A percentile compares a stretch with the other conserved stretches of the same genome.
Conservation (phyloP, 2,797 vertebrate species). For the Scleropages formosus region DNA sequence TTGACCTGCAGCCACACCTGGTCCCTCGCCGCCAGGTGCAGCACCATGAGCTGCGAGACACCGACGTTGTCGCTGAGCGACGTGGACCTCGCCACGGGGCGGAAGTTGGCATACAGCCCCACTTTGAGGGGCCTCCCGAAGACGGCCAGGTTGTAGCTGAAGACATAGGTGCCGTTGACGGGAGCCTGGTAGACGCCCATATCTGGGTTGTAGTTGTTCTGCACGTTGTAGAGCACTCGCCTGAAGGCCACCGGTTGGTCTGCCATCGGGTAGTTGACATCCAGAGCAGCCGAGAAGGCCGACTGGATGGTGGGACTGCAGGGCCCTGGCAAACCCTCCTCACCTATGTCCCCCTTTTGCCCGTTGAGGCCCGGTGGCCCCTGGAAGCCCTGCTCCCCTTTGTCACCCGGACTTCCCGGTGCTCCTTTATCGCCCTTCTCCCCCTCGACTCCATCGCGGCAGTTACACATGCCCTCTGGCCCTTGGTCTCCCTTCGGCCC, state of each 20-base stretch:
- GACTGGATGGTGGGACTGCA: conserved; percentile 63
- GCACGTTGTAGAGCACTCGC: conserved; percentile 47
- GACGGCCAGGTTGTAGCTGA: conserved; percentile 55
- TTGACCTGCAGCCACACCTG: conserved; percentile 69
- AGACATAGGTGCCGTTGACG: conserved; percentile 66
- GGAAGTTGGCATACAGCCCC: conserved; percentile 59
- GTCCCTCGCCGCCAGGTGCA: conserved; percentile 50
- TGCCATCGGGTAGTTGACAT: conserved; percentile 34
- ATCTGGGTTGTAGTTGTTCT: conserved; percentile 37
- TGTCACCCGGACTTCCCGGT: conserved; percentile 54
- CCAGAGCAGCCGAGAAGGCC: conserved; percentile 56
- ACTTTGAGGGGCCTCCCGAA: conserved; percentile 47
- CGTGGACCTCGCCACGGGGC: conserved; percentile 48
- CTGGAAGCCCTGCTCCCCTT: conserved; percentile 47
- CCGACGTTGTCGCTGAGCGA: conserved; percentile 27
- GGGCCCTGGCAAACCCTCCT: conserved; percentile 57
- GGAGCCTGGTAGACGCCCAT: conserved; percentile 59
- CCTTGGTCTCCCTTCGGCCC: conserved; percentile 58
- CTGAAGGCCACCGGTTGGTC: conserved; percentile 57
- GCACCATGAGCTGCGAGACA: conserved; percentile 52
- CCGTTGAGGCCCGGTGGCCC: conserved; percentile 57
- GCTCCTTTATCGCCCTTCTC: conserved; percentile 46
- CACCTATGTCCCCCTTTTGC: conserved; percentile 49
- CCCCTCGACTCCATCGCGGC: conserved; percentile 51
- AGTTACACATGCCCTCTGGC: conserved; percentile 50